Evolutionary conservation across 92 coral and sea anemone genomes (phyloP).

Genomic region (Palythoa caribaeorum): DNA sequence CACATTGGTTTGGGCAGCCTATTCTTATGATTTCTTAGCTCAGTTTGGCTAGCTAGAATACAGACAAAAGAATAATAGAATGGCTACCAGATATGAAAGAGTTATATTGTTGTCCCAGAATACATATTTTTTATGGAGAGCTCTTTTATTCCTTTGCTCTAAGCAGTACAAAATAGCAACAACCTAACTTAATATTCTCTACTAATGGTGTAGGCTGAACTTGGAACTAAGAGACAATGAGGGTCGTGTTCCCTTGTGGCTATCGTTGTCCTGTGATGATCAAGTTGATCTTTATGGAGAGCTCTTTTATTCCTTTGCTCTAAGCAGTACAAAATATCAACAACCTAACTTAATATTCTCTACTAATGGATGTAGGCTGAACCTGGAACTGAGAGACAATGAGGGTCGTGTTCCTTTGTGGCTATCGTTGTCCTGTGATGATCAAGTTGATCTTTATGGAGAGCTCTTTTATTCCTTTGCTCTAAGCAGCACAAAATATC

Average conservation of each 20-base stretch:
- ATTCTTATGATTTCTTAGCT: too few species aligned
- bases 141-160: too few species aligned
- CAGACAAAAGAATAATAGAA: too few species aligned
- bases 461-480: neutral
- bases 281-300: constrained; percentile 51
- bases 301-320: too few species aligned
- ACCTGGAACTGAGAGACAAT: constrained; percentile 85
- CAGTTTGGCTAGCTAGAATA: too few species aligned
- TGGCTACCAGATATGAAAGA: too few species aligned
- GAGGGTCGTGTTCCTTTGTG: constrained; percentile 89
- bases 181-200: neutral
- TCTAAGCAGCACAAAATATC: neutral
- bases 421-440: constrained; percentile 81
- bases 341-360: neutral
- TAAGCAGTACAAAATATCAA: too few species aligned
- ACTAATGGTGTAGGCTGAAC: constrained; percentile 63
- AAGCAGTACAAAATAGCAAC: too few species aligned
- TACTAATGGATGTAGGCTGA: constrained; percentile 53
- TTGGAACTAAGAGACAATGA: constrained; percentile 83
- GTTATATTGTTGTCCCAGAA: too few species aligned
- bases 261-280: constrained; percentile 76
- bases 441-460: constrained; percentile 45
- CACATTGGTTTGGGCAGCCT: too few species aligned
- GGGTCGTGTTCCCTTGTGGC: constrained; percentile 91
- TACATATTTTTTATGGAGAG: too few species aligned